Percentiles rank a stretch among this genome's conserved stretches.
Evolutionary conservation across 1,140 invertebrate species (phyloP).

Genomic region (Drosophila biarmipes): DNA sequence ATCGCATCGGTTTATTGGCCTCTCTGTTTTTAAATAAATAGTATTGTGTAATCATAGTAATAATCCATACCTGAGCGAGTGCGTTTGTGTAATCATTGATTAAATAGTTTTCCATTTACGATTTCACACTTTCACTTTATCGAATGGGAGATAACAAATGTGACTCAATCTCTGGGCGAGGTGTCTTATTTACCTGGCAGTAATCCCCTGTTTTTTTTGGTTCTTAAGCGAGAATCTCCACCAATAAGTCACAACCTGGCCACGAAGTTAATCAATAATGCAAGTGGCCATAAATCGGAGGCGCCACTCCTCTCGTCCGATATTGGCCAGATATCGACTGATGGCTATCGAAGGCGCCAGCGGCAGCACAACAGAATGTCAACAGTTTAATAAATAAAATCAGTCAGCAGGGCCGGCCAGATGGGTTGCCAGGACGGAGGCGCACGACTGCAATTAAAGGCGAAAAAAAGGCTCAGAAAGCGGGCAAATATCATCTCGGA

Average conservation of each 20-base stretch:
- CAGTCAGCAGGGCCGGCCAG: constrained; percentile 57
- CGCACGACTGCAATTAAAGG: constrained; percentile 70
- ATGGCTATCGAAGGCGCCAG: constrained; percentile 57
- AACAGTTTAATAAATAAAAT: constrained; percentile 82
- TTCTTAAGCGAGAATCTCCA: constrained; percentile 12
- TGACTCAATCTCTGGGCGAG: constrained; percentile 9
- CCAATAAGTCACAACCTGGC: constrained; percentile 42
- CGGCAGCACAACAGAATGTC: constrained; percentile 59
- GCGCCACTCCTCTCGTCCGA: constrained; percentile 49
- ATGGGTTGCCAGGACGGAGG: constrained; percentile 35
- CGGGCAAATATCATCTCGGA: constrained; percentile 44
- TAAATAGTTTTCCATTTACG: constrained; percentile 46
- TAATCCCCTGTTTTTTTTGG: neutral
- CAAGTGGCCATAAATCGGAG: constrained; percentile 61
- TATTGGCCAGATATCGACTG: constrained; percentile 53
- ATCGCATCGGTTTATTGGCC: constrained; percentile 76
- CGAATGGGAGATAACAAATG: neutral
- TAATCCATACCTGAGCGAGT: constrained; percentile 37
- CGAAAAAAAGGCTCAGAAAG: constrained; percentile 30
- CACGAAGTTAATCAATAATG: constrained; percentile 51
- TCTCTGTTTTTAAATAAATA: constrained; percentile 53
- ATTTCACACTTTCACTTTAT: constrained; percentile 68
- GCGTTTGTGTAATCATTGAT: constrained; percentile 36
- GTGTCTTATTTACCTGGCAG: neutral
- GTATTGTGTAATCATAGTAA: constrained; percentile 56